Evolutionary conservation across 2,888 invertebrate genomes (phyloP), one percentile per base, ranked within the genome.

Genomic region (Heteromyza rotundicornis): DNA sequence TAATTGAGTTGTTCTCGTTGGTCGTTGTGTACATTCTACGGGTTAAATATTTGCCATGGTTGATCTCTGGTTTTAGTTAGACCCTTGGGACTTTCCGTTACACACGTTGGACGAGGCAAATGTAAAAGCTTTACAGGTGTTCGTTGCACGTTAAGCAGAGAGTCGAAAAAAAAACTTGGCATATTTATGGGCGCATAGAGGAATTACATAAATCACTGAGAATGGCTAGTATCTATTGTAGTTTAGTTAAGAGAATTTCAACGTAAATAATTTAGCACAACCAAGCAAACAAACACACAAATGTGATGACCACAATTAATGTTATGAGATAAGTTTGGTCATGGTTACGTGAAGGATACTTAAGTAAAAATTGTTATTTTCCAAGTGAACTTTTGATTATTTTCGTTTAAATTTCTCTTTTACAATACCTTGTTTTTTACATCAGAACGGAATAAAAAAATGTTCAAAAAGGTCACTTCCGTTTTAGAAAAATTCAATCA

Each of bases 291-390:
- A 51, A 63, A 62, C 44, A 35, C 59, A 32, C 72, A 75, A 76
- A 76, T n/a, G 71, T 72, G 72, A 76, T 73, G 74, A 74, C 80
- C 82, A 77, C 81, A 82, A 80, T 80, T 82, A 81, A 80, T 80
- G 82, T 78, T 80, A 80, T 80, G 78, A 74, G 75, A 77, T 78
- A 73, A 77, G 79, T 77, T 77, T 77, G 32, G 54, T 35, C 61
- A 36, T 54, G 53, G 24, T 40, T 40, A 10, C 40, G 12, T 32
- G 32, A 32, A 32, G 12, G 12, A 32, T 32, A 32, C 32, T 32
- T 12, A 12, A n/a, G n/a, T n/a, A n/a, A n/a, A n/a, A n/a, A n/a
- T n/a, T n/a, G n/a, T n/a, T n/a, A n/a, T n/a, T n/a, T n/a, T n/a
- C n/a, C n/a, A n/a, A n/a, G n/a, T n/a, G n/a, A n/a, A n/a, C n/a